Evolutionary conservation across 2,888 invertebrate genomes (phyloP).

Genomic region (Pemphredon lugubris): DNA sequence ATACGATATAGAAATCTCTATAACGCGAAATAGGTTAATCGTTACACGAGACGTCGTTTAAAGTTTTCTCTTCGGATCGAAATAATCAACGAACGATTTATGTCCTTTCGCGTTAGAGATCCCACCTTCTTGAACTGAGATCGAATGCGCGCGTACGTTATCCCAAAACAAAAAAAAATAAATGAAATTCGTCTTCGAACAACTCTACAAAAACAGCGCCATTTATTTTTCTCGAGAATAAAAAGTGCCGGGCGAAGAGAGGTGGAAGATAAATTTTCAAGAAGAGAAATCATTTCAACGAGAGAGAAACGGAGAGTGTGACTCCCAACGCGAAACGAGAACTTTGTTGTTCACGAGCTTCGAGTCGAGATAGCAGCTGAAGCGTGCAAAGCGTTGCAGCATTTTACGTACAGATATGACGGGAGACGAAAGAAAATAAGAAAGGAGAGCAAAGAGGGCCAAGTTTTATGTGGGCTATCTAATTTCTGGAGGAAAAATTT

Average conservation of each 20-base stretch:
- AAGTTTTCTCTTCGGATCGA: too few relatives aligned
- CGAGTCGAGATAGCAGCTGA: conserved; percentile 1
- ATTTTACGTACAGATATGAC: not conserved
- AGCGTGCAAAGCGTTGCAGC: not conserved
- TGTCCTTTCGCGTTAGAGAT: too few relatives aligned
- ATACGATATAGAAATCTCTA: too few relatives aligned
- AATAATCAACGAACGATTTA: too few relatives aligned
- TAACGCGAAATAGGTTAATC: too few relatives aligned
- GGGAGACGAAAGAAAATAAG: not conserved
- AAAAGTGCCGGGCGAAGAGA: conserved; percentile 2
- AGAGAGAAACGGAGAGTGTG: conserved; percentile 1
- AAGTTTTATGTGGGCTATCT: conserved; percentile 9
- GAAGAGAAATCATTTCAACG: conserved; percentile 1
- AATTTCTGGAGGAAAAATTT: conserved; percentile 5
- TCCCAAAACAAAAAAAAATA: too few relatives aligned
- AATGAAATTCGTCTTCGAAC: too few relatives aligned
- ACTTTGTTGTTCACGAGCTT: conserved; percentile 3
- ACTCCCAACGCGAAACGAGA: conserved; percentile 16
- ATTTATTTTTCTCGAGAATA: conserved; percentile 19
- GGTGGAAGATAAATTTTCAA: not conserved
- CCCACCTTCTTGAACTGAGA: too few relatives aligned
- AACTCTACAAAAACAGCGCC: too few relatives aligned
- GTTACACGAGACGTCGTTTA: too few relatives aligned
- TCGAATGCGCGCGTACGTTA: too few relatives aligned
- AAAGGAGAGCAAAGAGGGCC: not conserved